Evolutionary conservation across 1,140 invertebrate genomes (phyloP).

Genomic region (Trichomalopsis sarcophagae): DNA sequence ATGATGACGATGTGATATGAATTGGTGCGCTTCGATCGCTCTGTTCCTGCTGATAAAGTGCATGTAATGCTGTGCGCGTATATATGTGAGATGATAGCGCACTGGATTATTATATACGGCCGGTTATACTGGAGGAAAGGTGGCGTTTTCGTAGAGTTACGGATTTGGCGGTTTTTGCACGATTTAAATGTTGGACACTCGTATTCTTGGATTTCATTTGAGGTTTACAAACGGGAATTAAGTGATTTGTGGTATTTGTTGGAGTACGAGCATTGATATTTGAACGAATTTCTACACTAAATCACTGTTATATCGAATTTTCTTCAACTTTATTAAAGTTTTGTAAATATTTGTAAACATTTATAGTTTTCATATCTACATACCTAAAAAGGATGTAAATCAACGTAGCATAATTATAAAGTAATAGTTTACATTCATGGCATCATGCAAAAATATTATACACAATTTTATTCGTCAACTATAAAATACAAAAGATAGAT

Average conservation of each 20-base stretch:
- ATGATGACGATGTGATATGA: not conserved
- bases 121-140: no score
- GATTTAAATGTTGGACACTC: no score
- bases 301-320: not conserved
- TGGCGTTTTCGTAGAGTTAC: no score
- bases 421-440: slow-evolving; percentile 1
- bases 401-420: not conserved
- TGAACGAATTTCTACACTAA: not conserved
- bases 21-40: no score
- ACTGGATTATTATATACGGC: no score
- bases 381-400: not conserved
- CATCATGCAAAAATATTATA: slow-evolving; percentile 26
- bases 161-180: no score
- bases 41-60: no score
- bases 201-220: no score
- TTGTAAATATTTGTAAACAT: slow-evolving; percentile 1
- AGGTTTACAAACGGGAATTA: no score
- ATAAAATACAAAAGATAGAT: not conserved
- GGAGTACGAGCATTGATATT: no score
- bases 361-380: slow-evolving; percentile 7
- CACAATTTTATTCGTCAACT: not conserved
- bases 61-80: no score
- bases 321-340: slow-evolving; percentile 32
- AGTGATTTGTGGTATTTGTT: no score
- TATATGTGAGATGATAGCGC: not conserved